Conservation (phyloP, 2,888 invertebrate species). For the Mythimna ferrago region DNA sequence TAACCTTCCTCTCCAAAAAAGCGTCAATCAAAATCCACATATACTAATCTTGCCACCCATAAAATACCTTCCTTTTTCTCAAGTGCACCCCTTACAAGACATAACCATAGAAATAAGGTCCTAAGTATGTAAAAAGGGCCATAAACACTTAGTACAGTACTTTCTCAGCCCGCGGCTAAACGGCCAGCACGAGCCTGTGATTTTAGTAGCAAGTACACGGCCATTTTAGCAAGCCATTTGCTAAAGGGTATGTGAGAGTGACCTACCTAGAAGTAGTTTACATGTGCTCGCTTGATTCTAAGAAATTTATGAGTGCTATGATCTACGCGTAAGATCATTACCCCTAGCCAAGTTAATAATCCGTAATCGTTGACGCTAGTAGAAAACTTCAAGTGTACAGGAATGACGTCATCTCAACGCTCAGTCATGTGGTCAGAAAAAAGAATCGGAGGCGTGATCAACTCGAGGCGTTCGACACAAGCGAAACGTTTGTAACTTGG, state of each 20-base stretch:
- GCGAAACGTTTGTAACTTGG: too few species aligned
- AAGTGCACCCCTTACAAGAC: constrained; percentile 6
- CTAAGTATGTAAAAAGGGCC: constrained; percentile 35
- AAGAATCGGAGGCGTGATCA: too few species aligned
- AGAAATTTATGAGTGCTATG: constrained; percentile 10
- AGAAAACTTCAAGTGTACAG: too few species aligned
- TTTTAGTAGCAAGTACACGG: constrained; percentile 36
- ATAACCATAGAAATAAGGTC: constrained; percentile 14
- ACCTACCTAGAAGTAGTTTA: constrained; percentile 24
- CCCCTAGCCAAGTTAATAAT: too few species aligned
- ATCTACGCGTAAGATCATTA: background rate
- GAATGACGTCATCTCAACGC: too few species aligned
- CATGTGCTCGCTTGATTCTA: constrained; percentile 16
- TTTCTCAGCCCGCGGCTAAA: constrained; percentile 53
- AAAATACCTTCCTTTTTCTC: background rate
- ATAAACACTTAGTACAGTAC: constrained; percentile 41
- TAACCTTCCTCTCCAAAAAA: too few species aligned
- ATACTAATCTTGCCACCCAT: background rate
- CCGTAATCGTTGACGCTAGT: too few species aligned
- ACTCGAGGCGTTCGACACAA: too few species aligned
- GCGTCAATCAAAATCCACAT: background rate
- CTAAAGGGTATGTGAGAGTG: constrained; percentile 42
- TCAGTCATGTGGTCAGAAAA: too few species aligned
- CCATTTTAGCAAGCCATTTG: constrained; percentile 55
- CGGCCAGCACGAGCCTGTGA: constrained; percentile 42